Conservation (phyloP, 2,888 invertebrate species). For the Drosophila yooni region DNA sequence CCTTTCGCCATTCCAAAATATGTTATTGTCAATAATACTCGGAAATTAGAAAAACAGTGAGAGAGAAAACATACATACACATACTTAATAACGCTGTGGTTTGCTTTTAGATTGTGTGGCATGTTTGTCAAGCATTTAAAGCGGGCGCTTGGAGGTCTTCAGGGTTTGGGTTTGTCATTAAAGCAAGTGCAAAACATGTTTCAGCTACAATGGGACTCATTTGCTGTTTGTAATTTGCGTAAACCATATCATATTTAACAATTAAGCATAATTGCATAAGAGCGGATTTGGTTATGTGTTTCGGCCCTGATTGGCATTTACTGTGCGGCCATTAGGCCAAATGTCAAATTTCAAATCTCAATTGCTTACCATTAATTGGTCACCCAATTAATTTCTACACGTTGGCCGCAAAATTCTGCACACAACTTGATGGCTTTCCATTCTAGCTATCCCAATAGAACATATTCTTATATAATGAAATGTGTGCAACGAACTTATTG, state of each 20-base stretch:
- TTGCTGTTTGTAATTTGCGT: slow-evolving; percentile 67
- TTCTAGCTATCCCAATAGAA: slow-evolving; percentile 2
- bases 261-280: slow-evolving; percentile 74
- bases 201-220: slow-evolving; percentile 41
- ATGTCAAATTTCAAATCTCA: slow-evolving; percentile 35
- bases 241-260: slow-evolving; percentile 70
- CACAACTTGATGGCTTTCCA: slow-evolving; percentile 12
- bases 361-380: slow-evolving; percentile 36
- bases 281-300: slow-evolving; percentile 36
- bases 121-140: slow-evolving; percentile 17
- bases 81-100: slow-evolving; percentile 32
- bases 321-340: slow-evolving; percentile 36
- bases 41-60: background rate
- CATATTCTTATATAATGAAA: background rate
- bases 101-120: slow-evolving; percentile 37
- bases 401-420: slow-evolving; percentile 17
- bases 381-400: slow-evolving; percentile 6
- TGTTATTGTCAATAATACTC: slow-evolving; percentile 20
- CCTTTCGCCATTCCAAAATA: slow-evolving; percentile 17
- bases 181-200: slow-evolving; percentile 59
- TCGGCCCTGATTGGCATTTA: slow-evolving; percentile 44
- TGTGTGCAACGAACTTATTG: background rate
- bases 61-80: background rate
- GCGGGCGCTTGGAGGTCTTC: background rate
- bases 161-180: slow-evolving; percentile 22